Conservation (phyloP, 2,888 invertebrate genomes). For the Pollenia griseotomentosa region DNA sequence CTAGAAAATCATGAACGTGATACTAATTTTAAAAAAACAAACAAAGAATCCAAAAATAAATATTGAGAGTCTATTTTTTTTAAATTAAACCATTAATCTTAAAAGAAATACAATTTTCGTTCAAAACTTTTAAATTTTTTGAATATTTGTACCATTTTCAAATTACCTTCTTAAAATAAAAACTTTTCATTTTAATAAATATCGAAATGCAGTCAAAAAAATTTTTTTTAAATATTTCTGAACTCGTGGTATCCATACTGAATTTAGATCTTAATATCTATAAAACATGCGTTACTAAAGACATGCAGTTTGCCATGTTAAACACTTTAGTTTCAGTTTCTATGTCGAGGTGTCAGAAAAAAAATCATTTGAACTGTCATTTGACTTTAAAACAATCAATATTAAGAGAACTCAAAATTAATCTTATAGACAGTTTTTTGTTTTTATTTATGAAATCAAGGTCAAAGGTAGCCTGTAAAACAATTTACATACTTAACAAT, state of each 20-base stretch:
- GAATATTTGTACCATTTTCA: too few relatives aligned
- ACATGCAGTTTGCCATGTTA: slow-evolving; percentile 39
- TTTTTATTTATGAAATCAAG: slow-evolving; percentile 64
- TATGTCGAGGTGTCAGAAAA: slow-evolving; percentile 62
- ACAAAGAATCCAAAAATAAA: too few relatives aligned
- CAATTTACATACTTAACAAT: slow-evolving; percentile 20
- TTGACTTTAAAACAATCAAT: slow-evolving; percentile 46
- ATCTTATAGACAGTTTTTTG: slow-evolving; percentile 52
- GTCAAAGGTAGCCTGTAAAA: slow-evolving; percentile 55
- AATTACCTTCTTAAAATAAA: too few relatives aligned
- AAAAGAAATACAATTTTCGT: too few relatives aligned
- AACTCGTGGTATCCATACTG: not conserved
- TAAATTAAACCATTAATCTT: too few relatives aligned
- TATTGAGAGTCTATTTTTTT: too few relatives aligned
- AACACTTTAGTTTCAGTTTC: slow-evolving; percentile 57
- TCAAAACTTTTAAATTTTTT: too few relatives aligned
- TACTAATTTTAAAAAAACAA: too few relatives aligned
- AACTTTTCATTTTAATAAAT: too few relatives aligned
- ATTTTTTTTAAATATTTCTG: not conserved
- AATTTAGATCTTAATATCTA: slow-evolving; percentile 36
- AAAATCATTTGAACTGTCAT: slow-evolving; percentile 42
- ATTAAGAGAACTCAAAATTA: slow-evolving; percentile 12
- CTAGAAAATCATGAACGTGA: too few relatives aligned
- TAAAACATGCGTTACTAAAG: slow-evolving; percentile 59
- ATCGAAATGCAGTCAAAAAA: not conserved